Base-by-base conservation (phyloP, 1,140 invertebrate genomes). In the Mycetomoellerius zeteki region DNA sequence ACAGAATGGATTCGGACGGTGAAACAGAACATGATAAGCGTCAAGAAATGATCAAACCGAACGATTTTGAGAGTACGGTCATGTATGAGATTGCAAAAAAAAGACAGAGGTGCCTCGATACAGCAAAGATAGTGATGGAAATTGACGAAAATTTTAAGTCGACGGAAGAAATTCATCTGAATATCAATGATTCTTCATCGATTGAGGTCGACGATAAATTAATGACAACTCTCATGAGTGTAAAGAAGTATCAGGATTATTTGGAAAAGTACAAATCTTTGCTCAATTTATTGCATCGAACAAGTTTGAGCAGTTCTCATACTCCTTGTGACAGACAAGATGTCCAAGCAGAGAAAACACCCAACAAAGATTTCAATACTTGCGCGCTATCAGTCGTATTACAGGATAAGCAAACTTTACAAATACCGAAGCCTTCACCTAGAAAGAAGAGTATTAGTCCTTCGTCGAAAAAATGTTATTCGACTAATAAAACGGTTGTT, bases 101-200 rank as follows among this genome's bases (percentile, higher is more conserved):
- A 75, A 89, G 93, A 33, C 92, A 92, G 14, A 86, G 91, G 16
- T 94, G 93, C 47, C 81, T 94, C 12, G 89, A 93, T 33, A 93
- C 93, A 21, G 92, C 88, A n/a, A 92, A 90, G 56, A 37, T 88
- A 47, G 91, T 93, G 60, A 81, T 89, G 76, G 90, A 93, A 80
- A 93, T 93, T 14, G 89, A 93, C 58, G 81, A 43, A 27, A 82
- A 89, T 76, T 69, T 88, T 37, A 3, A 86, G 19, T 0, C 8
- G 2, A 43, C 27, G 30, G 64, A 85, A 73, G 27, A 86, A 52
- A 78, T 78, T 4, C 47, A 78, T 10, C 62, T 56, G 24, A 65
- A 77, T 0, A 85, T 86, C 2, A 56, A 43, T 76, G 5, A 76
- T 87, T 60, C 60, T 30, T 27, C 56, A 16, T 62, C 88, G 8